These are phyloP conservation scores for Exaiptasia diaphana DNA, from an alignment of 64 coral and sea anemone genomes.

Conservation along the genomic window DNA sequence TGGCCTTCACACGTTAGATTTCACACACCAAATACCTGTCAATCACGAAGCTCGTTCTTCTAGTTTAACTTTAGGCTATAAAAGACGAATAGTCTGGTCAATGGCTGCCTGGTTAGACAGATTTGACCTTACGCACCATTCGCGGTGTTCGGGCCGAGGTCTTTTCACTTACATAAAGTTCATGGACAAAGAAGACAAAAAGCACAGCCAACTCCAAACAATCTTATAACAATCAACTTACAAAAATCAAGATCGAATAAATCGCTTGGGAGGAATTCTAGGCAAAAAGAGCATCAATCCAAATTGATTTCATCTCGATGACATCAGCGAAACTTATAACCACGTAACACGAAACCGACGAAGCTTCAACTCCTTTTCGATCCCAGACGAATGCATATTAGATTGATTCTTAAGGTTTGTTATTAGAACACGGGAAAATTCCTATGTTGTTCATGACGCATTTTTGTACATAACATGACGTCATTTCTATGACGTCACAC, in stretches of 20 bases:
- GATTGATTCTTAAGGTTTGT: too few relatives aligned
- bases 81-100: background rate
- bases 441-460: too few relatives aligned
- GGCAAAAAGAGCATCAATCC: too few relatives aligned
- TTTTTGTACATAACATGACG: too few relatives aligned
- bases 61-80: background rate
- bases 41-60: background rate
- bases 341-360: background rate
- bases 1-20: background rate
- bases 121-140: background rate
- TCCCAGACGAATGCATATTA: too few relatives aligned
- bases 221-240: background rate
- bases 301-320: background rate
- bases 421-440: too few relatives aligned
- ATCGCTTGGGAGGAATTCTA: too few relatives aligned
- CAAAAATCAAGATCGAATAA: background rate
- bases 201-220: background rate
- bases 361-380: too few relatives aligned
- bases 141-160: background rate
- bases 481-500: too few relatives aligned
- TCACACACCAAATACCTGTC: constrained; percentile 11
- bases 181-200: background rate
- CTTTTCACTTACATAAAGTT: background rate
- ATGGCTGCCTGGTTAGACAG: background rate
- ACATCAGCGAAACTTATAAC: background rate